Evolutionary conservation across 2,888 invertebrate genomes (phyloP).

Genomic region (Steinernema carpocapsae): DNA sequence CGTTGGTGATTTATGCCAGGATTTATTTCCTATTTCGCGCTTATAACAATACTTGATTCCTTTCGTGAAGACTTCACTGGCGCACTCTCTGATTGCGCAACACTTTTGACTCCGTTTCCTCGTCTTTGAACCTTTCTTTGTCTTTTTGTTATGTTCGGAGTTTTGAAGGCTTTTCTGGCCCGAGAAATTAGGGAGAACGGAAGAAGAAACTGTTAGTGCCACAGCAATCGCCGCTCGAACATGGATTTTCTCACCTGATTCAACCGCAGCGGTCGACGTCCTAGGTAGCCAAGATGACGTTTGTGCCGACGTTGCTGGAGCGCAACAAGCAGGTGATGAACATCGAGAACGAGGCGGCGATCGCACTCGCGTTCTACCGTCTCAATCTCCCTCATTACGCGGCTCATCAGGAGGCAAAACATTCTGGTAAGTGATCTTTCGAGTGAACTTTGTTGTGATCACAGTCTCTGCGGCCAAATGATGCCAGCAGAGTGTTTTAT

Average conservation of each 20-base stretch:
- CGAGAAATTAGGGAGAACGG: not conserved
- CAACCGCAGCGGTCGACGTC: not conserved
- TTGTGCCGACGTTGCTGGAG: constrained; percentile 31
- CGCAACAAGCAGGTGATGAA: constrained; percentile 33
- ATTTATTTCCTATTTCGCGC: constrained; percentile 21
- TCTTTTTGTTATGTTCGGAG: not conserved
- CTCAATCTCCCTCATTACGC: constrained; percentile 27
- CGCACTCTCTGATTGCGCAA: constrained; percentile 26
- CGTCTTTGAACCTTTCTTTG: not conserved
- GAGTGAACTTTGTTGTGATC: not conserved
- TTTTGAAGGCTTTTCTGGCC: not conserved
- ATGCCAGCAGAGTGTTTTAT: too few relatives aligned
- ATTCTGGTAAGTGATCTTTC: constrained; percentile 2
- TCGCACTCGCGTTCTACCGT: constrained; percentile 28
- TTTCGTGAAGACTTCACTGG: constrained; percentile 6
- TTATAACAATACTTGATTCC: constrained; percentile 24
- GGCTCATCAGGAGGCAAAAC: constrained; percentile 13
- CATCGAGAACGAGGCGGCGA: constrained; percentile 30
- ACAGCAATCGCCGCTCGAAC: not conserved
- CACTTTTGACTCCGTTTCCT: constrained; percentile 1
- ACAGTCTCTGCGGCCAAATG: too few relatives aligned
- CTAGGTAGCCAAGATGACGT: constrained; percentile 16
- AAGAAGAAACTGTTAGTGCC: not conserved
- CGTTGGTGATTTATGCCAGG: constrained; percentile 17
- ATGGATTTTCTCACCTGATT: not conserved